A percentile compares a stretch with the other conserved stretches of the same genome.
phyloP scores from a whole-genome alignment of 1,140 invertebrate genomes.

The Heliconius eleuchia region DNA sequence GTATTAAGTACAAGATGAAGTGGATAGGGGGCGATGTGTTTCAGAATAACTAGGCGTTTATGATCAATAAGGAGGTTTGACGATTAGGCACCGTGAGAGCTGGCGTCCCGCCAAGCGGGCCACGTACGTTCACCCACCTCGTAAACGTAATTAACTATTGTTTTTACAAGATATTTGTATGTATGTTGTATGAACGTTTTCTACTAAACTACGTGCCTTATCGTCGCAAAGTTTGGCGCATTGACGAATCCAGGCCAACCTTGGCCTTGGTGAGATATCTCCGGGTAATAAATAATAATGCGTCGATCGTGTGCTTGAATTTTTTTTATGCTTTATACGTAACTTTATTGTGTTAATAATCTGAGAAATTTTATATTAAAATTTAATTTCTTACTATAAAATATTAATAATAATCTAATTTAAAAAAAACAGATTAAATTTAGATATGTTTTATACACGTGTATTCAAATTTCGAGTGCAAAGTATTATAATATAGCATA shows the following conservation, averaged over 20 bases:
- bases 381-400: background rate
- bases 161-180: slow-evolving; percentile 49
- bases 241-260: slow-evolving; percentile 28
- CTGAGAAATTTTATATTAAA: background rate
- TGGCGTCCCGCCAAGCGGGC: slow-evolving; percentile 70
- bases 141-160: slow-evolving; percentile 64
- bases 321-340: background rate
- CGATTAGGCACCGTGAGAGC: slow-evolving; percentile 74
- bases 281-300: slow-evolving; percentile 11
- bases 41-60: slow-evolving; percentile 66
- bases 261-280: slow-evolving; percentile 22
- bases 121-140: slow-evolving; percentile 69
- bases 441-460: background rate
- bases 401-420: background rate
- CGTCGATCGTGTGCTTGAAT: slow-evolving; percentile 8
- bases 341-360: background rate
- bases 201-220: slow-evolving; percentile 44
- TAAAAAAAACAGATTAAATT: background rate
- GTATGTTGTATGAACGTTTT: slow-evolving; percentile 41
- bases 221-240: slow-evolving; percentile 26
- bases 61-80: slow-evolving; percentile 60
- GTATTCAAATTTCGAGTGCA: background rate
- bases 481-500: background rate
- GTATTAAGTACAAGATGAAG: background rate
- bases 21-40: slow-evolving; percentile 35